Percentiles rank a stretch among this genome's conserved stretches.
Conservation (phyloP, 2,888 invertebrate species). For the Lissocephala sabroskyi region DNA sequence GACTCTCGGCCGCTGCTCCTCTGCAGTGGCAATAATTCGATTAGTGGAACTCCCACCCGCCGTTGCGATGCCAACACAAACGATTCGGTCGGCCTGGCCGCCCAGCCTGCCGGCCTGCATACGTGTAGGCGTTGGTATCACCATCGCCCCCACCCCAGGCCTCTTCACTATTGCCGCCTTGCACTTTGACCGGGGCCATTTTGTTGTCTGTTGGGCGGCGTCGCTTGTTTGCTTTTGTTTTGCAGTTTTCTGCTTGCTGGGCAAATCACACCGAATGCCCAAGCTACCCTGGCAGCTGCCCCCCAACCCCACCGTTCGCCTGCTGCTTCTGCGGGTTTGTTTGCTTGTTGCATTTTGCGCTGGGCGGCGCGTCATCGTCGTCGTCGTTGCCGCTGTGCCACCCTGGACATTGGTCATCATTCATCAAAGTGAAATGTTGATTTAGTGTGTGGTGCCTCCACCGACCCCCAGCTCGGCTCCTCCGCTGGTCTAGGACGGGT, state of each 20-base stretch:
- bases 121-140: constrained; percentile 31
- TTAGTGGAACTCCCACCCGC: too few relatives aligned
- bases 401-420: constrained; percentile 64
- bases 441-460: constrained; percentile 62
- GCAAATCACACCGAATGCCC: constrained; percentile 18
- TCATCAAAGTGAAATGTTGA: constrained; percentile 70
- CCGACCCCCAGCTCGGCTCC: too few relatives aligned
- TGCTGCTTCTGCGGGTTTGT: constrained; percentile 21
- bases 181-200: constrained; percentile 7
- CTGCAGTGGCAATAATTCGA: constrained; percentile 70
- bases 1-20: constrained; percentile 33
- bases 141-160: neutral
- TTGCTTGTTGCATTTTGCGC: constrained; percentile 41
- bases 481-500: neutral
- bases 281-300: constrained; percentile 1
- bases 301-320: constrained; percentile 10
- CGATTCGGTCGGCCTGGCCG: too few relatives aligned
- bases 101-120: constrained; percentile 44
- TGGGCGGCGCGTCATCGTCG: constrained; percentile 17
- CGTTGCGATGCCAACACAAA: constrained; percentile 16
- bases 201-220: constrained; percentile 16
- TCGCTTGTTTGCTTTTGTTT: constrained; percentile 1
- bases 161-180: neutral
- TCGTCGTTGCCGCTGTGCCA: constrained; percentile 5
- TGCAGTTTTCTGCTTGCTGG: constrained; percentile 6